A percentile compares a stretch with the other conserved stretches of the same genome.
These are phyloP conservation scores for Zoanthus sansibaricus DNA, from an alignment of 92 coral and sea anemone genomes.

Conservation along the genomic window DNA sequence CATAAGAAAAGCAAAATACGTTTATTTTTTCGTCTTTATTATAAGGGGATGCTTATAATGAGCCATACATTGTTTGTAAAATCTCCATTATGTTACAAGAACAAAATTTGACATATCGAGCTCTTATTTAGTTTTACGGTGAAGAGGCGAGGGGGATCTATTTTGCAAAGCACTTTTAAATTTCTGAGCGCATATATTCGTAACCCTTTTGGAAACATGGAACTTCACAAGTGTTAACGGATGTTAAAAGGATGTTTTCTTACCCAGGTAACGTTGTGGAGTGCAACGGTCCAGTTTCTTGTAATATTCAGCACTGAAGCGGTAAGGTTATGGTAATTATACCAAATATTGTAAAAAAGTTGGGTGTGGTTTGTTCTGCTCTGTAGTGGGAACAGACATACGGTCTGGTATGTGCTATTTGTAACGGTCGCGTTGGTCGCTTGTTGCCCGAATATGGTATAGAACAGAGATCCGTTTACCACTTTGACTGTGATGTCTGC, in stretches of 20 bases:
- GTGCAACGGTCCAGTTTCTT: conserved; percentile 46
- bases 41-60: too few species aligned
- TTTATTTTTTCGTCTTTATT: too few species aligned
- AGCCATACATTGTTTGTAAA: too few species aligned
- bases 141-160: too few species aligned
- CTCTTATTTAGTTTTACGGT: too few species aligned
- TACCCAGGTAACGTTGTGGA: conserved; percentile 47
- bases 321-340: conserved; percentile 40
- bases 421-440: conserved; percentile 41
- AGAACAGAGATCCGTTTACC: conserved; percentile 40
- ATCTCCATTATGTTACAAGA: too few species aligned
- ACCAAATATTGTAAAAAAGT: conserved; percentile 7
- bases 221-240: too few species aligned
- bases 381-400: conserved; percentile 25
- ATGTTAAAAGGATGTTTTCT: background rate
- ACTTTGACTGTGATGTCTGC: conserved; percentile 3
- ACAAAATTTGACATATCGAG: too few species aligned
- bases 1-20: too few species aligned
- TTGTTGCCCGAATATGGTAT: background rate
- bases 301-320: conserved; percentile 61
- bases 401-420: conserved; percentile 30
- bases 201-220: too few species aligned
- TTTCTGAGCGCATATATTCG: too few species aligned
- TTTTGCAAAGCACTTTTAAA: too few species aligned
- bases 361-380: conserved; percentile 53